Base-by-base conservation (phyloP, 1,140 invertebrate genomes). In the Drosophila nigrodunni region DNA sequence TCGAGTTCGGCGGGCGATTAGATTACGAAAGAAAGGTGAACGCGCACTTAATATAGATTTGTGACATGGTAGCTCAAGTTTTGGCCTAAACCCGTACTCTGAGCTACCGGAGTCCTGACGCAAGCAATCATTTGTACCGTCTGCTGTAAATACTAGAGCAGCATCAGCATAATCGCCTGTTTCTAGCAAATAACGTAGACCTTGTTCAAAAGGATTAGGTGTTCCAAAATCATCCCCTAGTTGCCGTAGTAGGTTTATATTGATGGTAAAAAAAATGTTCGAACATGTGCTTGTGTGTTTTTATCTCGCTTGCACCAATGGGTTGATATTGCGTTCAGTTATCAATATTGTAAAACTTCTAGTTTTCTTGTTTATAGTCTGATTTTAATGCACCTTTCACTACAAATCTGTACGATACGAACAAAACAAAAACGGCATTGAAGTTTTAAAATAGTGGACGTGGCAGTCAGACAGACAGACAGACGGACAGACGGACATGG, bases 41-140 rank as follows among this genome's bases (percentile, higher is more conserved):
- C 98, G 93, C 5, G 98, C 97, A 73, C 97, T 97, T 13, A 99
- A 94, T 75, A 99, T 96, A n/a, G 97, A 95, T 92, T 97, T 97
- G 93, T 99, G 98, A 93, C 97, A 98, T 10, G 96, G 96, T 89
- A 98, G 94, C 92, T 98, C 97, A 52, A 97, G 93, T 82, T 96
- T 95, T 2, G 96, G 95, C 71, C 96, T 94, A 93, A 97, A 97
- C 49, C 97, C 96, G 89, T 97, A 97, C 82, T 97, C 96, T 1
- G 95, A 96, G 82, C 82, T 93, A 61, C 94, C 94, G 61, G 95
- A 96, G 91, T 96, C 95, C 15, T 96, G 95, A 64, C 96, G 93
- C 70, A 95, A 94, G 79, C 95, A 95, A 68, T 94, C 82, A 41
- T 80, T 85, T 15, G 74, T 77, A 2, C 87, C 93, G 78, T 96